Evolutionary conservation across 2,113 vertebrate genomes (phyloP).

Genomic region (Pachypanchax playfairii): DNA sequence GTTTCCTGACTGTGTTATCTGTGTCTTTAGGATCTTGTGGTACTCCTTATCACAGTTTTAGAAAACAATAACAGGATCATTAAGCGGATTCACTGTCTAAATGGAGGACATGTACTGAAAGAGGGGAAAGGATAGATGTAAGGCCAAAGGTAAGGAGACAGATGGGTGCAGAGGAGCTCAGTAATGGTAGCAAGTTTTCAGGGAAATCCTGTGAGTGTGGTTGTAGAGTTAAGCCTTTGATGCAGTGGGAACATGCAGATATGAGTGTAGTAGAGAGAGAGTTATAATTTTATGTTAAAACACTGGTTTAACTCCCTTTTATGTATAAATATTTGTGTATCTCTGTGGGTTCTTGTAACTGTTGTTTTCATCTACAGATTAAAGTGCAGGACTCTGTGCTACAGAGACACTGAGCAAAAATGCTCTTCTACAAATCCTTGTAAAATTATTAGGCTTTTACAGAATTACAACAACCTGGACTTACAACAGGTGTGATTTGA

Average conservation of each 20-base stretch:
- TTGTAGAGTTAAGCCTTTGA: no score
- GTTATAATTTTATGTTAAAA: neutral
- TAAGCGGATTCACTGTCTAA: neutral
- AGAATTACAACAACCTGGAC: no score
- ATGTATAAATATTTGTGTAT: neutral
- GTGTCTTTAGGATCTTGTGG: neutral
- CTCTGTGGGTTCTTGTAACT: constrained; percentile 1
- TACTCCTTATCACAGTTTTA: neutral
- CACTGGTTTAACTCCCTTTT: neutral
- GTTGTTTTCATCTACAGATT: neutral
- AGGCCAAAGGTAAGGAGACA: neutral
- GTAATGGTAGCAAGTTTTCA: neutral
- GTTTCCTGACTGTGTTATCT: neutral
- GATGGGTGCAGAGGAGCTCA: neutral
- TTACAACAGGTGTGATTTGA: no score
- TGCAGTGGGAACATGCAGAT: constrained; percentile 1
- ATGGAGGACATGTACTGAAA: neutral
- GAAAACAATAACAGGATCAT: constrained; percentile 30
- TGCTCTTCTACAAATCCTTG: neutral
- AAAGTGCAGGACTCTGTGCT: neutral
- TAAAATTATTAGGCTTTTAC: no score
- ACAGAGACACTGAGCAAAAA: neutral
- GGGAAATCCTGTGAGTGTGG: no score
- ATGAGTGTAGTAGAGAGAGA: constrained; percentile 20
- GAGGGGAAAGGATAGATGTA: neutral